A percentile compares a stretch with the other conserved stretches of the same genome.
Evolutionary conservation across 2,888 invertebrate genomes (phyloP).

Genomic region (Laothoe populi): DNA sequence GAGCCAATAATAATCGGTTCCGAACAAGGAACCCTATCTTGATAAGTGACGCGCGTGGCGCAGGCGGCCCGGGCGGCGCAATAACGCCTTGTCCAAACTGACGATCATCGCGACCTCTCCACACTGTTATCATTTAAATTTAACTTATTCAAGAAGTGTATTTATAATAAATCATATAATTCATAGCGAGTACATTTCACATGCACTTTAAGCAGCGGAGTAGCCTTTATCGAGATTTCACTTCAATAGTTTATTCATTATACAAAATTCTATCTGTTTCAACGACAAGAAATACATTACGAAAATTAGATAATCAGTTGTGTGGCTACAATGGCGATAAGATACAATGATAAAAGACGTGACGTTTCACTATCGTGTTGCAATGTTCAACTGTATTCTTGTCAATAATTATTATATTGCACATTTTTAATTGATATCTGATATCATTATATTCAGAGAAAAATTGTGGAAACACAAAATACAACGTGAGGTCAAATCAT

Average conservation of each 20-base stretch:
- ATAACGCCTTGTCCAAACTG: not conserved
- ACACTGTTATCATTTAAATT: not conserved
- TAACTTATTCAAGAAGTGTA: too few relatives aligned
- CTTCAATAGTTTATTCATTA: not conserved
- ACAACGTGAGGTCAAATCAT: too few relatives aligned
- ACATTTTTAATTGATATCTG: not conserved
- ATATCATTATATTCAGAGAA: too few relatives aligned
- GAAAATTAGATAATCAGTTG: constrained; percentile 3
- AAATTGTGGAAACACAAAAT: too few relatives aligned
- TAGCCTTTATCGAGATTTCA: not conserved
- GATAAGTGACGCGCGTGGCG: constrained; percentile 29
- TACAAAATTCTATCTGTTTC: not conserved
- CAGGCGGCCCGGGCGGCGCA: not conserved
- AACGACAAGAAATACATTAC: not conserved
- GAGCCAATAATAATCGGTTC: constrained; percentile 59
- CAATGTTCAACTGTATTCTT: not conserved
- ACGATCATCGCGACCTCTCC: not conserved
- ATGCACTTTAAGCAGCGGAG: too few relatives aligned
- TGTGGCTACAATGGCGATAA: constrained; percentile 3
- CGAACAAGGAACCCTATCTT: constrained; percentile 47
- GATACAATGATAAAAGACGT: not conserved
- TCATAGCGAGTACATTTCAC: too few relatives aligned
- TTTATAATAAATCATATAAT: too few relatives aligned
- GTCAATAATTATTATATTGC: not conserved
- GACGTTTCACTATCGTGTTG: constrained; percentile 6